These are phyloP conservation scores for Reinhardtius hippoglossoides DNA, from an alignment of 2,113 vertebrate genomes.

Conservation along the genomic window DNA sequence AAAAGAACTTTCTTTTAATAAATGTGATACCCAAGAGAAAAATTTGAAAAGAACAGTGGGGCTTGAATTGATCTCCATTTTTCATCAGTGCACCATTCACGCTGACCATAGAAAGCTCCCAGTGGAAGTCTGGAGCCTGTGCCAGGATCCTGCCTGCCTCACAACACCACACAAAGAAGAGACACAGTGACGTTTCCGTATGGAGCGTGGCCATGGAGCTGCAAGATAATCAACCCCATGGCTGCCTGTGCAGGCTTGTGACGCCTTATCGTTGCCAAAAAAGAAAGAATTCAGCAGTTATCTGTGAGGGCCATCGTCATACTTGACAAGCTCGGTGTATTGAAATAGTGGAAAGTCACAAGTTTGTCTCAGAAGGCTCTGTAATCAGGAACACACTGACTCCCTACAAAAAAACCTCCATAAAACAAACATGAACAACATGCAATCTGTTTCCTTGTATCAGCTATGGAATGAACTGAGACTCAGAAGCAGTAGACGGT, in stretches of 20 bases:
- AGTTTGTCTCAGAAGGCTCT: slow-evolving; percentile 9
- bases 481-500: not conserved
- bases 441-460: not conserved
- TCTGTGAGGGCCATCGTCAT: slow-evolving; percentile 21
- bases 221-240: slow-evolving; percentile 64
- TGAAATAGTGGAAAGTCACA: slow-evolving; percentile 20
- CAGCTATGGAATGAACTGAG: not conserved
- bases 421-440: not conserved
- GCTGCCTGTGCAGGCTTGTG: slow-evolving; percentile 40
- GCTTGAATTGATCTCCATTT: slow-evolving; percentile 68
- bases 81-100: slow-evolving; percentile 74
- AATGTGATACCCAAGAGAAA: slow-evolving; percentile 44
- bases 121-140: slow-evolving; percentile 52
- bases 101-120: slow-evolving; percentile 65
- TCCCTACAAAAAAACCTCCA: not conserved
- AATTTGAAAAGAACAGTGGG: slow-evolving; percentile 62
- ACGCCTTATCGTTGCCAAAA: slow-evolving; percentile 18
- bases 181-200: slow-evolving; percentile 62
- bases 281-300: slow-evolving; percentile 25
- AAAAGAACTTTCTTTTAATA: slow-evolving; percentile 33
- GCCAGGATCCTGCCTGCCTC: slow-evolving; percentile 64
- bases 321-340: slow-evolving; percentile 19
- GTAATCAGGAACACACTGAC: not conserved
- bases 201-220: slow-evolving; percentile 58
- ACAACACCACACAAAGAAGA: slow-evolving; percentile 50